These are phyloP conservation scores for Phainopepla nitens DNA, from an alignment of 2,113 vertebrate species.

Conservation along the genomic window DNA sequence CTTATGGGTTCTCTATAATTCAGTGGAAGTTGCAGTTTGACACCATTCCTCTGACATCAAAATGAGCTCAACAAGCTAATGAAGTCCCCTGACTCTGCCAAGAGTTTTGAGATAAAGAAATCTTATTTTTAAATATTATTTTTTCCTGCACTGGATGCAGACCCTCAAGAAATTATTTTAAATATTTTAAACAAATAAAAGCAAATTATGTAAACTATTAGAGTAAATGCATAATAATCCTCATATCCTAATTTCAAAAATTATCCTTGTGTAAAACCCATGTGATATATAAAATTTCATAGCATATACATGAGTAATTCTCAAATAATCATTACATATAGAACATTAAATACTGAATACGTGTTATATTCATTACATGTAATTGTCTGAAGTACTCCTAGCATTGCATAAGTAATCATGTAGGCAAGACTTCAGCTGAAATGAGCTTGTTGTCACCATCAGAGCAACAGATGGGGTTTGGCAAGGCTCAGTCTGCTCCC, in stretches of 20 bases:
- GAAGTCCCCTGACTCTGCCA: not conserved
- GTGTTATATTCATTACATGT: no score
- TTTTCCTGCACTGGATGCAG: not conserved
- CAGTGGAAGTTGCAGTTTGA: not conserved
- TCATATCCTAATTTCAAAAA: not conserved
- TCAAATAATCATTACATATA: not conserved
- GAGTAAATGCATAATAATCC: not conserved
- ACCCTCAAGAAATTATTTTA: not conserved
- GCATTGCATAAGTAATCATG: not conserved
- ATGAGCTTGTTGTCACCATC: not conserved
- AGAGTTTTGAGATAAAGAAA: not conserved
- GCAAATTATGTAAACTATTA: not conserved
- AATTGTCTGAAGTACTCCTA: not conserved
- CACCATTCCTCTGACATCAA: not conserved
- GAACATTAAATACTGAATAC: not conserved
- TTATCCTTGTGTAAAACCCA: not conserved
- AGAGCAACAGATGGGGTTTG: not conserved
- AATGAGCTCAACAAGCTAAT: not conserved
- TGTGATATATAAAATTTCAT: not conserved
- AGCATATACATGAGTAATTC: not conserved
- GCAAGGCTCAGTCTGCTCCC: not conserved
- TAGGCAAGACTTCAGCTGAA: not conserved
- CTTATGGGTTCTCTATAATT: not conserved
- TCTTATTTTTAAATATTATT: not conserved
- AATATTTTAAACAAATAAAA: not conserved